A percentile compares a stretch with the other conserved stretches of the same genome.
Conservation (phyloP, 2,113 vertebrate species). For the Stegastes partitus region DNA sequence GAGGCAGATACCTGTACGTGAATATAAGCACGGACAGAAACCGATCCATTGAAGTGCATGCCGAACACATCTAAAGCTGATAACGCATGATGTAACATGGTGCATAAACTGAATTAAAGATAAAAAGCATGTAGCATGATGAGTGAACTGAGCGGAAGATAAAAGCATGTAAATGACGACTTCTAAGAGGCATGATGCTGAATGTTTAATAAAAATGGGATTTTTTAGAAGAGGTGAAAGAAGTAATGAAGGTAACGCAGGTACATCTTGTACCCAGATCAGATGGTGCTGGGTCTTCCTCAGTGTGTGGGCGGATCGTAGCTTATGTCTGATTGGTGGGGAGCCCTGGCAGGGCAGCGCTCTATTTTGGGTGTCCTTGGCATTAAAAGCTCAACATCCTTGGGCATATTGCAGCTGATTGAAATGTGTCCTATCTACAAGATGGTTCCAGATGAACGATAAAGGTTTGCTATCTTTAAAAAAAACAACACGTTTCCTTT, state of each 20-base stretch:
- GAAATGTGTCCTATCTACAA: background rate
- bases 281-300: slow-evolving; percentile 29
- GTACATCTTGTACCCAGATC: slow-evolving; percentile 4
- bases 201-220: background rate
- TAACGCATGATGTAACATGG: background rate
- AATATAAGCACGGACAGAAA: background rate
- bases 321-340: slow-evolving; percentile 53
- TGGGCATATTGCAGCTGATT: background rate
- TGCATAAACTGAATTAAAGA: background rate
- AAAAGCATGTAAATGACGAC: background rate
- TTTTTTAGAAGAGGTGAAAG: too few relatives aligned
- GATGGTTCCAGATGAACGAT: too few relatives aligned
- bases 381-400: slow-evolving; percentile 10
- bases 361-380: slow-evolving; percentile 49
- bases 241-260: background rate
- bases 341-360: slow-evolving; percentile 33
- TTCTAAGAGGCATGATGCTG: background rate
- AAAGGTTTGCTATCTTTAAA: too few relatives aligned
- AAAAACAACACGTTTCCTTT: too few relatives aligned
- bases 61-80: background rate
- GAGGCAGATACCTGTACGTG: background rate
- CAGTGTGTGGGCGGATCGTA: slow-evolving; percentile 36
- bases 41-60: background rate
- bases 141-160: background rate
- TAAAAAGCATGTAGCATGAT: background rate